Evolutionary conservation across 2,797 vertebrate genomes (phyloP).

Genomic region (Pantherophis vulpinus): DNA sequence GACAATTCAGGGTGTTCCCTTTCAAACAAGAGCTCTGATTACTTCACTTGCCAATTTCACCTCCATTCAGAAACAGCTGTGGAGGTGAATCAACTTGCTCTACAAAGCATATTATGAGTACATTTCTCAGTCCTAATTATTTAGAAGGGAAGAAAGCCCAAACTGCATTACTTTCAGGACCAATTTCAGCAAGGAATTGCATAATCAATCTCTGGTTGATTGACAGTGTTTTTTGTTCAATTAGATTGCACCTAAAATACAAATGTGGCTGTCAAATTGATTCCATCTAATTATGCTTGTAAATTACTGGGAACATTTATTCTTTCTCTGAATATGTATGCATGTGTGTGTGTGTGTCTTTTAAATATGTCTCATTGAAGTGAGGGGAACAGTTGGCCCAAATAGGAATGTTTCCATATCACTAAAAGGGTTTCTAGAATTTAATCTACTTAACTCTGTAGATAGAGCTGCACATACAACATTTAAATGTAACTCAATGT

Average conservation of each 20-base stretch:
- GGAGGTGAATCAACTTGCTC: conserved; percentile 40
- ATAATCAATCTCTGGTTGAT: conserved; percentile 8
- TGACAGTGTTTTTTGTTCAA: conserved; percentile 2
- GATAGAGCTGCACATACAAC: neutral
- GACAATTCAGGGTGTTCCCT: conserved; percentile 41
- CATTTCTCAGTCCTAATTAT: conserved; percentile 48
- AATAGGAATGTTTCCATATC: neutral
- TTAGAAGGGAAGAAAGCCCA: conserved; percentile 40
- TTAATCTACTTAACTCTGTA: neutral
- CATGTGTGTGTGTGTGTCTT: neutral
- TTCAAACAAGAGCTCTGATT: conserved; percentile 40
- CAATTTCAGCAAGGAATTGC: conserved; percentile 31
- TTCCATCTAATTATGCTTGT: neutral
- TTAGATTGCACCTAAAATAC: neutral
- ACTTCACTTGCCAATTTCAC: conserved; percentile 49
- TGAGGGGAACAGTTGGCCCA: neutral
- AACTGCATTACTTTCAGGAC: conserved; percentile 23
- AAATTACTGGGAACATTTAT: neutral
- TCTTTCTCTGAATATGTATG: neutral
- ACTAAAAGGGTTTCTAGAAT: neutral
- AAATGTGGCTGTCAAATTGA: neutral
- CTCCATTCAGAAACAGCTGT: conserved; percentile 34
- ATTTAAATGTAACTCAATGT: neutral
- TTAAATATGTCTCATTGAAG: neutral
- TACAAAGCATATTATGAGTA: conserved; percentile 46